Conservation (phyloP, 2,797 vertebrate species). For the Caiman crocodilus region DNA sequence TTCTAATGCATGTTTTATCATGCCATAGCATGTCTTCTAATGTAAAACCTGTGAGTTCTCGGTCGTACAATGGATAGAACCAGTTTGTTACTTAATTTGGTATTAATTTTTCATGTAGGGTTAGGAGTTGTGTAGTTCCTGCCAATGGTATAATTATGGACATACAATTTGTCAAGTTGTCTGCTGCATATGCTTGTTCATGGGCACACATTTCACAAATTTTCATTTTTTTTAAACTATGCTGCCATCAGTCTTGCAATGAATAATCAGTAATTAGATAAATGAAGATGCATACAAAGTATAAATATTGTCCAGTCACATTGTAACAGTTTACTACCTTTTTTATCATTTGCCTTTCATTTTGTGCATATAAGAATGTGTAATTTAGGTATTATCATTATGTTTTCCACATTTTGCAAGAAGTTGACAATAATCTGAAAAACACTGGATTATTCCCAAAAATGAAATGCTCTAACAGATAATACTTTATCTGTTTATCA, state of each 20-base stretch:
- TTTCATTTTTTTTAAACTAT: background rate
- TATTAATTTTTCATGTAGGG: background rate
- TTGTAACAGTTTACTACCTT: background rate
- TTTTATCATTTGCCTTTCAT: background rate
- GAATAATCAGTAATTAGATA: background rate
- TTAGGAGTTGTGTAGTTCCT: background rate
- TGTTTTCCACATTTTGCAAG: fast-evolving
- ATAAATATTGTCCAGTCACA: background rate
- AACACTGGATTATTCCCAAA: background rate
- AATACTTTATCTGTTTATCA: background rate
- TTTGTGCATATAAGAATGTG: background rate
- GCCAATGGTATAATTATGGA: background rate
- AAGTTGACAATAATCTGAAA: background rate
- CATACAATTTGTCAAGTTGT: background rate
- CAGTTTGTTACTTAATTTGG: background rate
- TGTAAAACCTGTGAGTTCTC: background rate
- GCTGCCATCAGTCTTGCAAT: background rate
- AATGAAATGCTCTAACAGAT: background rate
- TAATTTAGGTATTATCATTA: background rate
- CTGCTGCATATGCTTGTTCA: background rate
- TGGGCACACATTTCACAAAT: fast-evolving
- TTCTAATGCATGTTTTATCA: background rate
- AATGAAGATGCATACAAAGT: fast-evolving
- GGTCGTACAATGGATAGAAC: background rate
- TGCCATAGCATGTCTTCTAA: too few species aligned